Percentiles rank a stretch among this genome's conserved stretches.
Evolutionary conservation across 2,888 invertebrate genomes (phyloP).

Genomic region (Lydus trimaculatus): DNA sequence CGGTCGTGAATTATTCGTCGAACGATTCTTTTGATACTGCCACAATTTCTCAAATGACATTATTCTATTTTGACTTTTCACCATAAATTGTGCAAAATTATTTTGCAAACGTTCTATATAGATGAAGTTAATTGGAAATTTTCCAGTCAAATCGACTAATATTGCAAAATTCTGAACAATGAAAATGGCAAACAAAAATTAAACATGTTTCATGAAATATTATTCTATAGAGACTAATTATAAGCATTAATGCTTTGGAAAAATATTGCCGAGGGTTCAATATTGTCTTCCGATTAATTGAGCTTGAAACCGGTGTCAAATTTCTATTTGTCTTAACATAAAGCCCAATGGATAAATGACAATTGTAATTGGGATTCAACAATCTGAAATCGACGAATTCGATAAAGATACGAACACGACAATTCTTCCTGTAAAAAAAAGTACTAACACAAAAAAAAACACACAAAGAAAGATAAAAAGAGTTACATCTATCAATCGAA

Average conservation of each 20-base stretch:
- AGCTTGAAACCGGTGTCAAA: not conserved
- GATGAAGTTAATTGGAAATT: too few species aligned
- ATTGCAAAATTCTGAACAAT: too few species aligned
- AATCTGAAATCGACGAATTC: slow-evolving; percentile 41
- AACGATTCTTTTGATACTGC: not conserved
- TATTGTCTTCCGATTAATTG: not conserved
- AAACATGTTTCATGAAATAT: too few species aligned
- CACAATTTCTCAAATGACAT: not conserved
- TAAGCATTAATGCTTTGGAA: not conserved
- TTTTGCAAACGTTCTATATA: too few species aligned
- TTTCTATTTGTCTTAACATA: not conserved
- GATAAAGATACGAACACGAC: slow-evolving; percentile 47
- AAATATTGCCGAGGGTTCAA: not conserved
- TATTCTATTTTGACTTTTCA: too few species aligned
- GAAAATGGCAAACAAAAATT: too few species aligned
- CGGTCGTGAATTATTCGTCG: slow-evolving; percentile 15
- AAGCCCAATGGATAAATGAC: not conserved
- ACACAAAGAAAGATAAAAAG: not conserved
- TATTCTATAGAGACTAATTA: too few species aligned
- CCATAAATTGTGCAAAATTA: too few species aligned
- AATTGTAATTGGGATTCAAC: slow-evolving; percentile 25
- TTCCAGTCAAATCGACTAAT: too few species aligned
- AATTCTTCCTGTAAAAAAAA: slow-evolving; percentile 22
- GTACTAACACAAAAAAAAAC: not conserved
- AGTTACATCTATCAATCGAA: slow-evolving; percentile 31